phyloP scores from a whole-genome alignment of 2,113 vertebrate genomes.

The Gallinago paraguaiae region DNA sequence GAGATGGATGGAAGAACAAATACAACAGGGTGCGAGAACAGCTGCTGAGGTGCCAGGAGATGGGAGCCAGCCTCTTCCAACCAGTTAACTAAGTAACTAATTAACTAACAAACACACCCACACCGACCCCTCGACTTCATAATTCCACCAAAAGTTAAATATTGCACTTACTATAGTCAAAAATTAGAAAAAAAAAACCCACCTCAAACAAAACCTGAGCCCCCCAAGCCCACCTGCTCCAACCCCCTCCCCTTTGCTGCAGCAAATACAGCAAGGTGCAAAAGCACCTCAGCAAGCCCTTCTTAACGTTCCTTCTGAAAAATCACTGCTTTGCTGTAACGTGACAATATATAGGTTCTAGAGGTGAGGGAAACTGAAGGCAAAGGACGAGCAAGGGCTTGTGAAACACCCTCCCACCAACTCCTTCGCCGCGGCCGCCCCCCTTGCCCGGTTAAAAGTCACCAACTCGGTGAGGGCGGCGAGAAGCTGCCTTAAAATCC shows the following conservation, averaged over 20 bases:
- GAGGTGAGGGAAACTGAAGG: rapidly evolving
- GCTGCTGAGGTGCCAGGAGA: neutral
- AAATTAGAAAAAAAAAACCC: neutral
- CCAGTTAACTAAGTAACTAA: neutral
- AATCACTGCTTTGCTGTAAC: rapidly evolving
- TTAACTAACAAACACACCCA: neutral
- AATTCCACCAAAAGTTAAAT: neutral
- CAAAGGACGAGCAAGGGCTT: neutral
- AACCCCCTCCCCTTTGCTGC: rapidly evolving
- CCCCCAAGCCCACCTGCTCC: neutral
- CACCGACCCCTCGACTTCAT: neutral
- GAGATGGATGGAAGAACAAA: neutral
- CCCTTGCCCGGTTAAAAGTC: rapidly evolving
- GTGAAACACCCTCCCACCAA: neutral
- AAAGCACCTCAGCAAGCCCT: neutral
- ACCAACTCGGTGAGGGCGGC: neutral
- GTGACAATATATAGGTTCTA: rapidly evolving
- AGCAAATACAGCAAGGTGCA: neutral
- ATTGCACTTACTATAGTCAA: neutral
- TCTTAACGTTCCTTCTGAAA: neutral
- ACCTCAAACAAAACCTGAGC: neutral
- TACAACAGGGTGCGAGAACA: neutral
- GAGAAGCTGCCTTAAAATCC: neutral
- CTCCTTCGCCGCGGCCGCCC: neutral
- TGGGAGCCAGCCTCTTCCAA: neutral